phyloP scores from a whole-genome alignment of 53 echinoderm and acorn worm species.

The Antedon mediterranea region DNA sequence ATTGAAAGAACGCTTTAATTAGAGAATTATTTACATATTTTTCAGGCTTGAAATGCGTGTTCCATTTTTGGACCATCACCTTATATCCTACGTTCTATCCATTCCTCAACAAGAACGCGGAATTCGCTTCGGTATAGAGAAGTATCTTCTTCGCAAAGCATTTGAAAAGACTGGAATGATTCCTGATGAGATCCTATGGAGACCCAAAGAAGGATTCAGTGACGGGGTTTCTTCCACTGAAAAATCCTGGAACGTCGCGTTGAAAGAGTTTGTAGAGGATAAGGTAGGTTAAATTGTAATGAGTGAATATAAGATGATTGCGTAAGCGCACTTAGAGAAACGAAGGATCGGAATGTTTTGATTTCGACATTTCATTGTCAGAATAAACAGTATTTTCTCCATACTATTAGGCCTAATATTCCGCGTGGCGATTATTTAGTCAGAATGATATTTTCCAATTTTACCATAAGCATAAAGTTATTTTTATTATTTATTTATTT shows the following conservation, averaged over 20 bases:
- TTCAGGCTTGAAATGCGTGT: conserved; percentile 20
- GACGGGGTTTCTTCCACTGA: conserved; percentile 13
- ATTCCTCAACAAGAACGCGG: conserved; percentile 2
- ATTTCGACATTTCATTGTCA: too few relatives aligned
- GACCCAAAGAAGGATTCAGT: conserved; percentile 21
- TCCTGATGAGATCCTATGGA: conserved; percentile 18
- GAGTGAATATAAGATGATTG: too few relatives aligned
- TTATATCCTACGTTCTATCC: conserved; percentile 7
- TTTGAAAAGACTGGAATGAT: conserved; percentile 15
- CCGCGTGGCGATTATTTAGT: too few relatives aligned
- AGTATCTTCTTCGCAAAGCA: conserved; percentile 11
- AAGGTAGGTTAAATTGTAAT: conserved; percentile 1
- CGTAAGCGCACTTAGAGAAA: too few relatives aligned
- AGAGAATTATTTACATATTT: too few relatives aligned
- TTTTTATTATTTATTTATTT: too few relatives aligned
- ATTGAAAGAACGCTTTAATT: too few relatives aligned
- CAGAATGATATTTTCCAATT: too few relatives aligned
- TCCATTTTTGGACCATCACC: conserved; percentile 14
- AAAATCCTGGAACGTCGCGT: conserved; percentile 8
- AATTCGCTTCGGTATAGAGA: conserved; percentile 4
- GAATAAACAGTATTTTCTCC: too few relatives aligned
- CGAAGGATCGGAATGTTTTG: too few relatives aligned
- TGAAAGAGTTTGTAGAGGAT: conserved; percentile 5
- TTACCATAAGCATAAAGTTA: too few relatives aligned
- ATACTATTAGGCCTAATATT: too few relatives aligned